A percentile compares a stretch with the other conserved stretches of the same genome.
phyloP scores from a whole-genome alignment of 2,888 invertebrate genomes.

The Conistra vaccinii region DNA sequence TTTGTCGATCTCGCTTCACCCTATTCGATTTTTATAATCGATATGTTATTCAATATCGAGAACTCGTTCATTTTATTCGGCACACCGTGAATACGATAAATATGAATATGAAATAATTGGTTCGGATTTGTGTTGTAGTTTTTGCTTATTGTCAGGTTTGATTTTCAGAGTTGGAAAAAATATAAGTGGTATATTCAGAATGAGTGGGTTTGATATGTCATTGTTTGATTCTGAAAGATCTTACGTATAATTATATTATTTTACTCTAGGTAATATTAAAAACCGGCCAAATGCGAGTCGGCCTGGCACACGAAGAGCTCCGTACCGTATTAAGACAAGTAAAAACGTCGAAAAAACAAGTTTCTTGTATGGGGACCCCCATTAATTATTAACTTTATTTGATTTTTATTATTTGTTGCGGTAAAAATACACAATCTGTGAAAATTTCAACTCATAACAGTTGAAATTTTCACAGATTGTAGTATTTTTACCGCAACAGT shows the following conservation, averaged over 20 bases:
- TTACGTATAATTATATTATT: not conserved
- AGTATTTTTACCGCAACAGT: no score
- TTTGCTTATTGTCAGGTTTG: slow-evolving; percentile 51
- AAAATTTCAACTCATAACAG: no score
- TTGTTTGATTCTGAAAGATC: not conserved
- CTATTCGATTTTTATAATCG: slow-evolving; percentile 54
- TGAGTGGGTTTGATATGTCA: not conserved
- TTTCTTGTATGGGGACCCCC: no score
- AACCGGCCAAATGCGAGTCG: no score
- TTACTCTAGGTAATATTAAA: not conserved
- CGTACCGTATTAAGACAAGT: no score
- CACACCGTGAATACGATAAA: slow-evolving; percentile 49
- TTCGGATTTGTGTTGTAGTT: slow-evolving; percentile 48
- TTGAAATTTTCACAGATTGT: no score
- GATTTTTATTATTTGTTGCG: no score
- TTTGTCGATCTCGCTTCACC: slow-evolving; percentile 44
- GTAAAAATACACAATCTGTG: no score
- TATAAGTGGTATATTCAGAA: slow-evolving; percentile 1
- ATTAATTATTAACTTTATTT: no score
- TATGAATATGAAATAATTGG: slow-evolving; percentile 60
- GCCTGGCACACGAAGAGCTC: no score
- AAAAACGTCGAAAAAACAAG: no score
- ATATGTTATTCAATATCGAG: slow-evolving; percentile 40
- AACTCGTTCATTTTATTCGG: slow-evolving; percentile 43
- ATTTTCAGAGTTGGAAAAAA: slow-evolving; percentile 20